Percentiles rank a stretch among this genome's conserved stretches.
Conservation (phyloP, 1,140 invertebrate species). For the Lasioglossum albipes region DNA sequence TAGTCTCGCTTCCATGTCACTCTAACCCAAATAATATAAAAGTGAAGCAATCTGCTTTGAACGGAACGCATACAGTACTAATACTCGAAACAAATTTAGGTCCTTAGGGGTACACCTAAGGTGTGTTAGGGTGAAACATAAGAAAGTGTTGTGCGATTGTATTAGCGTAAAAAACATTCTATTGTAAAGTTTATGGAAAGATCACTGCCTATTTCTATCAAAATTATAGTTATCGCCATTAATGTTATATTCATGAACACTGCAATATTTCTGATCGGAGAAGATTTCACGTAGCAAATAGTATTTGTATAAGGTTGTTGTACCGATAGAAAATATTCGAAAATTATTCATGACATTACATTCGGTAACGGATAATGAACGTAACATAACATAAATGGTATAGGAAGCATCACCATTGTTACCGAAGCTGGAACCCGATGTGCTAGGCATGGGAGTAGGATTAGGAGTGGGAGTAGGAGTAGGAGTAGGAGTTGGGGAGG, state of each 20-base stretch:
- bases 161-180: not conserved
- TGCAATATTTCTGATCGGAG: not conserved
- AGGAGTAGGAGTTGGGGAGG: conserved; percentile 81
- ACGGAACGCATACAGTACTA: conserved; percentile 49
- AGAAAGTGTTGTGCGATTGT: not conserved
- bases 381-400: conserved; percentile 76
- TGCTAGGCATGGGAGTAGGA: conserved; percentile 77
- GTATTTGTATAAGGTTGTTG: conserved; percentile 12
- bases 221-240: conserved; percentile 14
- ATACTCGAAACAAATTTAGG: conserved; percentile 36
- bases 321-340: conserved; percentile 23
- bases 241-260: not conserved
- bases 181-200: not conserved
- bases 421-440: conserved; percentile 82
- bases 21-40: conserved; percentile 62
- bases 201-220: not conserved
- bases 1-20: conserved; percentile 66
- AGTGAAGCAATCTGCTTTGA: conserved; percentile 50
- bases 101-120: not conserved
- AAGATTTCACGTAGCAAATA: conserved; percentile 8
- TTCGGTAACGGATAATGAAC: conserved; percentile 61
- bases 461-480: conserved; percentile 82
- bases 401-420: conserved; percentile 81
- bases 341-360: conserved; percentile 43
- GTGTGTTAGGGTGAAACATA: not conserved